Percentiles rank a stretch among this genome's conserved stretches.
These are phyloP conservation scores for Prietella phreatophila DNA, from an alignment of 2,113 vertebrate species.

Conservation along the genomic window DNA sequence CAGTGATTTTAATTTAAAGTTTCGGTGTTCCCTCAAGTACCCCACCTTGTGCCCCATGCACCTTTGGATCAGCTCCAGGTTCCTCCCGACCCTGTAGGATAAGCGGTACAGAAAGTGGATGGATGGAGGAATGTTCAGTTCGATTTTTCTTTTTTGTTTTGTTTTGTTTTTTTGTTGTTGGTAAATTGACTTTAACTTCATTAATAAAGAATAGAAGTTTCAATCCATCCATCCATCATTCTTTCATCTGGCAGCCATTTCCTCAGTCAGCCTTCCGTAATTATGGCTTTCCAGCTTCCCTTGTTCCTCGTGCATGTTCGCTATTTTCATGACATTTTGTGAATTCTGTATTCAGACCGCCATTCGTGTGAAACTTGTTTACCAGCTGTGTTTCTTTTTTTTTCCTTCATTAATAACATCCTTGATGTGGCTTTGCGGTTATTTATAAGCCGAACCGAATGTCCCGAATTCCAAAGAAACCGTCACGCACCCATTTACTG, in stretches of 20 bases:
- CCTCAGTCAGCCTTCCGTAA: neutral
- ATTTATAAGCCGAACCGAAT: neutral
- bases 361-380: neutral
- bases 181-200: neutral
- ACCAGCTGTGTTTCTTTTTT: neutral
- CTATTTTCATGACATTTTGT: neutral
- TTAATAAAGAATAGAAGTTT: neutral
- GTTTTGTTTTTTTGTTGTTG: neutral
- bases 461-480: neutral
- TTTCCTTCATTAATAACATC: constrained; percentile 2
- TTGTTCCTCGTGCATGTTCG: neutral
- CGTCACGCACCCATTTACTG: neutral
- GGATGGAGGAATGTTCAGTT: neutral
- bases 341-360: constrained; percentile 17
- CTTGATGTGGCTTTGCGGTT: constrained; percentile 9
- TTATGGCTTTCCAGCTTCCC: neutral
- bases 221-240: constrained; percentile 8
- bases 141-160: neutral
- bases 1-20: too few relatives aligned
- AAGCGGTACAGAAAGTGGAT: too few relatives aligned
- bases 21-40: too few relatives aligned
- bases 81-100: too few relatives aligned
- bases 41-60: too few relatives aligned
- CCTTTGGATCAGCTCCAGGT: too few relatives aligned
- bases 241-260: neutral